Conservation (phyloP, 2,797 vertebrate genomes). For the Siniperca scherzeri region DNA sequence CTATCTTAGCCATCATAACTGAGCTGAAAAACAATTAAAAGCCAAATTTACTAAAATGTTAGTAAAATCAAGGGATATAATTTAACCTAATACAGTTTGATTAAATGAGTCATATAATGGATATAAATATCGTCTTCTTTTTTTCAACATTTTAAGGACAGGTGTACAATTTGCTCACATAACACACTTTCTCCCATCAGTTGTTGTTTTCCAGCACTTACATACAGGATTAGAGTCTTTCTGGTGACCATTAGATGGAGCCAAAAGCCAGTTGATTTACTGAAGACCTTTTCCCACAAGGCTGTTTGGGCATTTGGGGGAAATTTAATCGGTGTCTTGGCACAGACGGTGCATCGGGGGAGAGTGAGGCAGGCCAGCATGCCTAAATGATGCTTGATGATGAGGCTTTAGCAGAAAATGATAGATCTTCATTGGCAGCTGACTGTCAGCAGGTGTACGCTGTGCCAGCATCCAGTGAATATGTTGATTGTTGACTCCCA, state of each 20-base stretch:
- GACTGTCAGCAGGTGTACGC: conserved; percentile 72
- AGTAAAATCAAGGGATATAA: background rate
- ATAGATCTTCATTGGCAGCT: conserved; percentile 78
- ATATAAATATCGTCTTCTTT: background rate
- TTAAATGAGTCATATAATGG: background rate
- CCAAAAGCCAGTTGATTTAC: conserved; percentile 58
- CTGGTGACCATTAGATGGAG: conserved; percentile 75
- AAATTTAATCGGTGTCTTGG: conserved; percentile 71
- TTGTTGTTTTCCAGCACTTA: background rate
- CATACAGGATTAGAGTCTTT: conserved; percentile 2
- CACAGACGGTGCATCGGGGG: conserved; percentile 54
- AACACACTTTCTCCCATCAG: background rate
- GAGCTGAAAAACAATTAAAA: background rate
- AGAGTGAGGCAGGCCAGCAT: conserved; percentile 65
- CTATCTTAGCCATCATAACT: no score
- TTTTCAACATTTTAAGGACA: background rate
- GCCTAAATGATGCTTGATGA: conserved; percentile 78
- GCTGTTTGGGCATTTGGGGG: conserved; percentile 59
- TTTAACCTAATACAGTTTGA: background rate
- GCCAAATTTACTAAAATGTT: background rate
- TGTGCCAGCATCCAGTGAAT: conserved; percentile 68
- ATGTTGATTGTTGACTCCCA: conserved; percentile 67
- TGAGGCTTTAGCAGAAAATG: conserved; percentile 77
- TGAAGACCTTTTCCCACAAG: conserved; percentile 35
- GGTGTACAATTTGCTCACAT: background rate